Conservation (phyloP, 2,797 vertebrate species). For the Gymnodraco acuticeps region DNA sequence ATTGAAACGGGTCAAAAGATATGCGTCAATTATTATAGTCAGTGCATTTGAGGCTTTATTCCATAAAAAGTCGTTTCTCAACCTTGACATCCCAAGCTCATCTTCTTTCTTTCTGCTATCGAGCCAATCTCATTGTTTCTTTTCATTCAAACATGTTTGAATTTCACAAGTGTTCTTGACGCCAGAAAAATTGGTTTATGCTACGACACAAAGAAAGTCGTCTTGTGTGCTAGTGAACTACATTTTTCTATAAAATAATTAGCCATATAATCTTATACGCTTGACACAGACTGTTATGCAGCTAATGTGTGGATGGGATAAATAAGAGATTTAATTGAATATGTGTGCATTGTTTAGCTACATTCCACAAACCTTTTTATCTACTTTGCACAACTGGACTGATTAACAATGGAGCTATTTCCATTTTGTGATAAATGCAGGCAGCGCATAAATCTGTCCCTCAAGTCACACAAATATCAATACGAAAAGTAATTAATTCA, state of each 20-base stretch:
- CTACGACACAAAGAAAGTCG: background rate
- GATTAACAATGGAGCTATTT: constrained; percentile 34
- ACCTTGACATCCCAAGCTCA: background rate
- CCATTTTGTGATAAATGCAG: constrained; percentile 33
- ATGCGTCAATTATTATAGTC: background rate
- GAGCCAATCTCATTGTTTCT: constrained; percentile 7
- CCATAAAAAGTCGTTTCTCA: background rate
- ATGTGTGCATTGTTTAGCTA: constrained; percentile 9
- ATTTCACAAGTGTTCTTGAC: background rate
- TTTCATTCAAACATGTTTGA: constrained; percentile 5
- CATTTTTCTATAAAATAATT: background rate
- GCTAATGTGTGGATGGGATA: background rate
- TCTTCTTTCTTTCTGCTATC: constrained; percentile 14
- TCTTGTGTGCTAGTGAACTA: background rate
- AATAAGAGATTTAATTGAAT: constrained; percentile 7
- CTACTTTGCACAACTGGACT: constrained; percentile 27
- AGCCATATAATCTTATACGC: too few relatives aligned
- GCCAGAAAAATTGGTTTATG: background rate
- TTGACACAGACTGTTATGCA: background rate
- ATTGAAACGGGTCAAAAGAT: background rate
- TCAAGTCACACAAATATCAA: constrained; percentile 41
- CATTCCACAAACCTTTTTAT: constrained; percentile 28
- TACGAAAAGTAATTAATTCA: constrained; percentile 50
- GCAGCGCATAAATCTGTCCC: constrained; percentile 19
- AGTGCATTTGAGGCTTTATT: background rate